Base-by-base conservation (phyloP, 2,888 invertebrate genomes). In the Clunio marinus region DNA sequence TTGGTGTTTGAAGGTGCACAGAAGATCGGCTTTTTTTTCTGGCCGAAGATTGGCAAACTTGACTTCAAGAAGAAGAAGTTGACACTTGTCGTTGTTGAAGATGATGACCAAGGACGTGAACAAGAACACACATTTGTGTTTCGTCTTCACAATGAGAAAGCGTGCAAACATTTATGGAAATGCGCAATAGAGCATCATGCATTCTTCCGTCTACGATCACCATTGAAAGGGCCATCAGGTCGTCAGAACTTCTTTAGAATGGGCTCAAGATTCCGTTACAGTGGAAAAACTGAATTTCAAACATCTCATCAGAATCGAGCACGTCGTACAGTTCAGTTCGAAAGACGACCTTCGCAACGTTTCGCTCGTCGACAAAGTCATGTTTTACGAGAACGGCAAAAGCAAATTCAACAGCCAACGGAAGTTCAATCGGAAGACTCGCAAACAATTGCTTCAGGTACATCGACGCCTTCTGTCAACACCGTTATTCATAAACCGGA, bases 71-170 rank as follows among this genome's bases (percentile, higher is more conserved):
- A 94, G 80, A 97, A 97, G 80, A 97, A 97, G 78, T 80, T 99
- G 59, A 97, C 96, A 0, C 82, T 99, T 68, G 91, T 98, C 57
- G 98, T 99, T 2, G 96, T 98, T 8, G 99, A 99, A 80, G 98
- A 99, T 78, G 97, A 98, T 76, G 98, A 98, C 76, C 92, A 95
- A 78, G 96, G 96, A 0, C 84, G 89, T 62, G 95, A 97, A 78
- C 96, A 98, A 76, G 96, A 99, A 76, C 99, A 99, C 79, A 97
- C 97, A 0, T 99, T 99, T 79, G 96, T 99, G 2, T 99, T 99
- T 80, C 85, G 93, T 69, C 81, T 98, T 72, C 89, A 92, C 73
- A 98, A 96, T 77, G 95, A 97, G 77, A 97, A 97, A 78, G 97
- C 98, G 1, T 96, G 97, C 78, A 99, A 99, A 79, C 99, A 99